Evolutionary conservation across 2,113 vertebrate genomes (phyloP).

Genomic region (Athene cunicularia): DNA sequence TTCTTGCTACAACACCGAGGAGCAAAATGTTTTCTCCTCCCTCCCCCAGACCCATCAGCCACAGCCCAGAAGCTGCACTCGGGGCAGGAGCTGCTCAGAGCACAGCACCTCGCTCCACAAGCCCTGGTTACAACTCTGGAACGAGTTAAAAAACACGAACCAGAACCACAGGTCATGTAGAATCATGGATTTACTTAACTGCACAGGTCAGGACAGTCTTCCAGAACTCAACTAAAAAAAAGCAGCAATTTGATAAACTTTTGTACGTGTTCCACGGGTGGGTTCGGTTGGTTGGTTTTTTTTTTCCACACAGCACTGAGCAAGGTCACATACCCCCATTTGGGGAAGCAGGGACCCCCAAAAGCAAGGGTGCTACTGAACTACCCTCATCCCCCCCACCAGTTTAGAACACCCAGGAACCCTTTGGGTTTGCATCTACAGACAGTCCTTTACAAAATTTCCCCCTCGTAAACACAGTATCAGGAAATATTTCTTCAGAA

Average conservation of each 20-base stretch:
- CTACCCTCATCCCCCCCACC: background rate
- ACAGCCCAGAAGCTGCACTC: background rate
- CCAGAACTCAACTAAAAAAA: background rate
- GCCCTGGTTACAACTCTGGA: background rate
- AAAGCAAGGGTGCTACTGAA: background rate
- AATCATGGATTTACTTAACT: background rate
- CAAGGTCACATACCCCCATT: fast-evolving
- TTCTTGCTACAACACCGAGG: fast-evolving
- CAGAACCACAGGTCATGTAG: fast-evolving
- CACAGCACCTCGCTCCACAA: background rate
- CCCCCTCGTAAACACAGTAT: background rate
- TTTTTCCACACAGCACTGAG: background rate
- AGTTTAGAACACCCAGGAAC: background rate
- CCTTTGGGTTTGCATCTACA: background rate
- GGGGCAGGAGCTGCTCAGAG: background rate
- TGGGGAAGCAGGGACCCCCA: background rate
- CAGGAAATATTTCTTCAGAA: background rate
- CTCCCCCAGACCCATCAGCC: background rate
- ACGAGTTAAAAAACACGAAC: background rate
- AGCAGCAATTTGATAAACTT: background rate
- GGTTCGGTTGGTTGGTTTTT: too few relatives aligned
- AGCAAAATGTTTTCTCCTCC: background rate
- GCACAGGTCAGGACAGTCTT: background rate
- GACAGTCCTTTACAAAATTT: too few relatives aligned
- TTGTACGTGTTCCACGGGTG: background rate